Conservation (phyloP, 2,113 vertebrate genomes). For the Paedocypris sp. region DNA sequence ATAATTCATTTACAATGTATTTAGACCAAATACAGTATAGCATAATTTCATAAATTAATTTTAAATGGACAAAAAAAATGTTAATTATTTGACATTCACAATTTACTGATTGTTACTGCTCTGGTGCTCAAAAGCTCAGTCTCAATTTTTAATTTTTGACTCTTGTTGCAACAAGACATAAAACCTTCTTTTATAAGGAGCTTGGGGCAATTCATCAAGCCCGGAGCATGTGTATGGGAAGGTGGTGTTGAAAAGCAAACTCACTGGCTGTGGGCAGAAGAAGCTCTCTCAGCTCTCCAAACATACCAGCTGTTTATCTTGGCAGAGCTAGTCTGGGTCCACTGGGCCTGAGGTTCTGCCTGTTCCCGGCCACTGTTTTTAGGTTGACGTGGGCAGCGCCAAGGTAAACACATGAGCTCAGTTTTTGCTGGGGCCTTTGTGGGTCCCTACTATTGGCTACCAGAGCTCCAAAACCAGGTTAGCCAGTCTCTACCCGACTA, state of each 20-base stretch:
- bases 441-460: slow-evolving; percentile 29
- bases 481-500: slow-evolving; percentile 34
- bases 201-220: slow-evolving; percentile 21
- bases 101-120: too few species aligned
- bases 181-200: slow-evolving; percentile 25
- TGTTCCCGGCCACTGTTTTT: slow-evolving; percentile 44
- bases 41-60: too few species aligned
- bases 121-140: too few species aligned
- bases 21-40: too few species aligned
- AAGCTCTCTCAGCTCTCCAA: slow-evolving; percentile 40
- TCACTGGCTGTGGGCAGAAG: slow-evolving; percentile 11
- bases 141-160: slow-evolving; percentile 18
- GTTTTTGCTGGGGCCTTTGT: slow-evolving; percentile 21
- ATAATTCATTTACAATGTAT: too few species aligned
- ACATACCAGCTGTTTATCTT: slow-evolving; percentile 51
- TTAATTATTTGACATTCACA: too few species aligned
- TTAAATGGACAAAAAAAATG: too few species aligned
- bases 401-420: slow-evolving; percentile 65
- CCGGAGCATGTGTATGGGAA: neutral
- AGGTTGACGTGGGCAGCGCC: slow-evolving; percentile 38
- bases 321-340: slow-evolving; percentile 40
- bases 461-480: slow-evolving; percentile 21
- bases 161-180: slow-evolving; percentile 21
- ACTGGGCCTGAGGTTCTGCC: slow-evolving; percentile 52
- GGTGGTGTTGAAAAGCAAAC: slow-evolving; percentile 39